Evolutionary conservation across 1,140 invertebrate species (phyloP).

Genomic region (Drosophila mayri): DNA sequence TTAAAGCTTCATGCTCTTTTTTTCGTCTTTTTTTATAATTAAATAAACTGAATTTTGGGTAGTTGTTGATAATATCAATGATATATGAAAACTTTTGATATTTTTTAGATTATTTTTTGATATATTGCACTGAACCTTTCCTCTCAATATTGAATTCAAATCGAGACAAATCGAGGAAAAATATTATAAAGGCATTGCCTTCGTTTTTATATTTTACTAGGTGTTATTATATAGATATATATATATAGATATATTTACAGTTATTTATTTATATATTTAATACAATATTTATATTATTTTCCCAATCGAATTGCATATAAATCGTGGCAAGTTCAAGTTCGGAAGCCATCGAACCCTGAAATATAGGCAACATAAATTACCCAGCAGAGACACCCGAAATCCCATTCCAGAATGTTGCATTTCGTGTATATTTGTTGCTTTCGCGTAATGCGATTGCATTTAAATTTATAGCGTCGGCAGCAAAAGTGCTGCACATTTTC

Average conservation of each 20-base stretch:
- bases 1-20: neutral
- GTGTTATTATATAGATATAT: no score
- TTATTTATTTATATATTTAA: neutral
- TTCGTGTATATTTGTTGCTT: constrained; percentile 53
- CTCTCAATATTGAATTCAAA: no score
- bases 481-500: constrained; percentile 39
- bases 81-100: no score
- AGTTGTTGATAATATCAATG: no score
- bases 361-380: constrained; percentile 41
- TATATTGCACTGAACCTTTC: no score
- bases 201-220: no score
- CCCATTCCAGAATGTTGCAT: constrained; percentile 17
- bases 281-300: neutral
- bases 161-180: no score
- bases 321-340: constrained; percentile 21
- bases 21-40: no score
- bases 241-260: no score
- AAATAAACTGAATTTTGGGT: no score
- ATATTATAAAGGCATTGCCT: no score
- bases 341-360: constrained; percentile 4
- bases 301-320: neutral
- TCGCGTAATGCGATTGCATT: constrained; percentile 65
- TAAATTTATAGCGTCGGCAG: constrained; percentile 63
- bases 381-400: constrained; percentile 16
- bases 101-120: no score